A percentile compares a stretch with the other conserved stretches of the same genome.
phyloP scores from a whole-genome alignment of 2,797 vertebrate genomes.

The Tangara arthus region DNA sequence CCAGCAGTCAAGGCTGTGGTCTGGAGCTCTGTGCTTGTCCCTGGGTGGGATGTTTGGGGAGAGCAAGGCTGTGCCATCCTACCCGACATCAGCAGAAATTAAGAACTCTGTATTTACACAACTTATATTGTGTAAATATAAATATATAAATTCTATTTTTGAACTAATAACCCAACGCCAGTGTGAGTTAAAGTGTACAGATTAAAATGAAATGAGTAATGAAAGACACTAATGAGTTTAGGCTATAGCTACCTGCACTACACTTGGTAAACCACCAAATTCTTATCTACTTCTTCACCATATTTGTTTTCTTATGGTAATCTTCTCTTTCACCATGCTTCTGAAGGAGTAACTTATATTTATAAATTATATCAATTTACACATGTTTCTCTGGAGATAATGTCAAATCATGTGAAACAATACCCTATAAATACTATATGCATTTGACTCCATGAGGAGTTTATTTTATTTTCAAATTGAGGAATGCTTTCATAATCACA shows the following conservation, averaged over 20 bases:
- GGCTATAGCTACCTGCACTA: background rate
- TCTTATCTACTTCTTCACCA: background rate
- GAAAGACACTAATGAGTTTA: background rate
- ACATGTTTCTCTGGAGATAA: background rate
- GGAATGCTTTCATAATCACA: slow-evolving; percentile 7
- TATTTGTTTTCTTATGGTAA: background rate
- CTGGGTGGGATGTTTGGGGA: background rate
- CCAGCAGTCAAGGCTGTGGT: accelerated
- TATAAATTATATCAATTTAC: background rate
- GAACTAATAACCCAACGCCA: background rate
- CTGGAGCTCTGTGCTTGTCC: background rate
- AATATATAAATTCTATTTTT: background rate
- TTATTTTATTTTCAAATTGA: background rate
- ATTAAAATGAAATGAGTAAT: background rate
- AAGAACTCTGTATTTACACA: background rate
- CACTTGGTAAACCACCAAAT: background rate
- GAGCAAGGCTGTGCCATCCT: background rate
- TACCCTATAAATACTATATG: background rate
- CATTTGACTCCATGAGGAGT: background rate
- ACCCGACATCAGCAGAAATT: background rate
- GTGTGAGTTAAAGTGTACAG: background rate
- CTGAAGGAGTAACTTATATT: background rate
- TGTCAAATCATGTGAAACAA: background rate
- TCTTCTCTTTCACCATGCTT: background rate
- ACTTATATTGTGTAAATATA: too few relatives aligned